phyloP scores from a whole-genome alignment of 92 coral and sea anemone genomes.

The Anthopleura xanthogrammica region DNA sequence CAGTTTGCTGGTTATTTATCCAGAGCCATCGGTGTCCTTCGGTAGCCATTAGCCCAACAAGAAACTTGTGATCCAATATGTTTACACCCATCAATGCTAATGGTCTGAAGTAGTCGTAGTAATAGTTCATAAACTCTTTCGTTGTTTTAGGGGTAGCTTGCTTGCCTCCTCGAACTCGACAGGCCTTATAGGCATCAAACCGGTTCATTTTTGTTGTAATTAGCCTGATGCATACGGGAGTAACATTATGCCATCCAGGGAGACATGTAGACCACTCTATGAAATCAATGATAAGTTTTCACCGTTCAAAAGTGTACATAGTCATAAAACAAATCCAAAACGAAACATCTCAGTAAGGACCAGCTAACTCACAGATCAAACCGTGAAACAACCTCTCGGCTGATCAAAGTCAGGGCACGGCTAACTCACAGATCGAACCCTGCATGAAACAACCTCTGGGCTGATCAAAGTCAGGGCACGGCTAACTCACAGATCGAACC shows the following conservation, averaged over 20 bases:
- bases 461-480: too few species aligned
- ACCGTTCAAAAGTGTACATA: background rate
- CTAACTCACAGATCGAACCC: too few species aligned
- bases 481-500: too few species aligned
- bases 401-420: too few species aligned
- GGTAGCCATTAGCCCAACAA: background rate
- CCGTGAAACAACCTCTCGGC: too few species aligned
- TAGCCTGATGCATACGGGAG: background rate
- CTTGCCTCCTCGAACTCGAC: background rate
- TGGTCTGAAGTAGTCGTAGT: too few species aligned
- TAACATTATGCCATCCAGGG: background rate
- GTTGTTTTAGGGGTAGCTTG: background rate
- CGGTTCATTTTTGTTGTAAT: background rate
- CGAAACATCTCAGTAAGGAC: too few species aligned
- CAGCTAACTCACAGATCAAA: too few species aligned
- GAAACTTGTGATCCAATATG: background rate
- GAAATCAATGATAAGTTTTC: background rate
- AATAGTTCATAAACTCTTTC: background rate
- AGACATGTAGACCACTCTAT: background rate
- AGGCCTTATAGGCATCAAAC: background rate
- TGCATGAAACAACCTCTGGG: too few species aligned
- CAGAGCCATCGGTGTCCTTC: background rate
- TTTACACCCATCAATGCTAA: background rate
- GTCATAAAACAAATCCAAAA: too few species aligned
- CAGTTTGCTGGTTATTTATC: background rate